Conservation (phyloP, 2,888 invertebrate genomes). For the Lacanobia oleracea region DNA sequence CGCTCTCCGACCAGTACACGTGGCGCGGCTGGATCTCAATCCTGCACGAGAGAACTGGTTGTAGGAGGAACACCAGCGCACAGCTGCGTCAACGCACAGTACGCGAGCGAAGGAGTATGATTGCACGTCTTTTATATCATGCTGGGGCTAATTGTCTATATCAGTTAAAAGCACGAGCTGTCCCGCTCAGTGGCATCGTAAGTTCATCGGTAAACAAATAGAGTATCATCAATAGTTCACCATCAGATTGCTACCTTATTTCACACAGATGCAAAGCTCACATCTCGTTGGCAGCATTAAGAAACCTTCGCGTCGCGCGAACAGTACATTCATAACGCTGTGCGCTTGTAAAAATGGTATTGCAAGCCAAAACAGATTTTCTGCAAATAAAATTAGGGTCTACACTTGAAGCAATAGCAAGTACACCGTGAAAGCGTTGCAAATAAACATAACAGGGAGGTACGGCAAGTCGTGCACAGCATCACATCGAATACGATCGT, state of each 20-base stretch:
- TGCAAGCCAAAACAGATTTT: neutral
- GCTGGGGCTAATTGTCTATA: neutral
- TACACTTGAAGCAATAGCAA: slow-evolving; percentile 15
- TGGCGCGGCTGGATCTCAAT: slow-evolving; percentile 98
- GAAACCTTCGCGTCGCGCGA: slow-evolving; percentile 14
- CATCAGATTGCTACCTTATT: neutral
- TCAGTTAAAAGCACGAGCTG: neutral
- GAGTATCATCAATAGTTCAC: neutral
- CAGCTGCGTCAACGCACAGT: neutral
- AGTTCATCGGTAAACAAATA: neutral
- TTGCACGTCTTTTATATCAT: neutral
- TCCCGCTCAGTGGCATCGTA: neutral
- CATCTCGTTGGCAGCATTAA: neutral
- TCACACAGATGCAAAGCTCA: neutral
- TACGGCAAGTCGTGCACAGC: neutral
- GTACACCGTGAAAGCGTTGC: neutral
- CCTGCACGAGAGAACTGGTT: slow-evolving; percentile 80
- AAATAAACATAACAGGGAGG: neutral
- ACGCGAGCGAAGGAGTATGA: neutral
- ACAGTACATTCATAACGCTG: slow-evolving; percentile 8
- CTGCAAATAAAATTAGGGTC: neutral
- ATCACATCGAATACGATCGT: neutral
- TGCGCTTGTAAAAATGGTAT: slow-evolving; percentile 9
- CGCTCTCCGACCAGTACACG: slow-evolving; percentile 99
- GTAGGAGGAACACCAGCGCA: slow-evolving; percentile 11